Percentiles rank a stretch among this genome's conserved stretches.
phyloP scores from a whole-genome alignment of 2,113 vertebrate genomes.

The Bothrops jararaca region DNA sequence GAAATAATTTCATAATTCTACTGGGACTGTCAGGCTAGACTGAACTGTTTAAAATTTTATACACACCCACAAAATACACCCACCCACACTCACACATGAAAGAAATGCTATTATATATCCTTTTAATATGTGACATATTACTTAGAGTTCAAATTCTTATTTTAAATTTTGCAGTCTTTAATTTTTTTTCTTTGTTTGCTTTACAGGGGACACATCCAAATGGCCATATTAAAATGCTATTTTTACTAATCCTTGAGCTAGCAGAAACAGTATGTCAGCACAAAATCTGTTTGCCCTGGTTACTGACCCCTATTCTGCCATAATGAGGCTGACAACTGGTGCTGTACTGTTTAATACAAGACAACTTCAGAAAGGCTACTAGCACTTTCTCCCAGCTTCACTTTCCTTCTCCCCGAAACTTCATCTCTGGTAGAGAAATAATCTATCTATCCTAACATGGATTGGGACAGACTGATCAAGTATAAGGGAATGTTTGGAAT shows the following conservation, averaged over 20 bases:
- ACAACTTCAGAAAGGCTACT: neutral
- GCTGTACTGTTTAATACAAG: neutral
- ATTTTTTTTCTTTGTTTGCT: neutral
- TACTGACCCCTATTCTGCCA: neutral
- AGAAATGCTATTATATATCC: neutral
- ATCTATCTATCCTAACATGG: neutral
- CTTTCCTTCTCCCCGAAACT: neutral
- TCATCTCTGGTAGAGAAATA: neutral
- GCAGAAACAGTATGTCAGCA: neutral
- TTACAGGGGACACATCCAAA: neutral
- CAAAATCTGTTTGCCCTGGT: neutral
- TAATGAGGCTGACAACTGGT: neutral
- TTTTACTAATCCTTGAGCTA: neutral
- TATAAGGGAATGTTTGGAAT: neutral
- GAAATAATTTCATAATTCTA: neutral
- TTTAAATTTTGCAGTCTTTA: neutral
- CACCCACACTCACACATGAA: neutral
- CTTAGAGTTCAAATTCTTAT: neutral
- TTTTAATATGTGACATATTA: neutral
- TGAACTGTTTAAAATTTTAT: neutral
- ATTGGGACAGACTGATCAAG: neutral
- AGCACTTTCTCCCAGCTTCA: neutral
- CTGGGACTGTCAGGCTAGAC: neutral
- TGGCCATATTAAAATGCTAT: neutral
- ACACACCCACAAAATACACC: neutral